These are phyloP conservation scores for Spodoptera exigua DNA, from an alignment of 2,888 invertebrate species.

Conservation along the genomic window DNA sequence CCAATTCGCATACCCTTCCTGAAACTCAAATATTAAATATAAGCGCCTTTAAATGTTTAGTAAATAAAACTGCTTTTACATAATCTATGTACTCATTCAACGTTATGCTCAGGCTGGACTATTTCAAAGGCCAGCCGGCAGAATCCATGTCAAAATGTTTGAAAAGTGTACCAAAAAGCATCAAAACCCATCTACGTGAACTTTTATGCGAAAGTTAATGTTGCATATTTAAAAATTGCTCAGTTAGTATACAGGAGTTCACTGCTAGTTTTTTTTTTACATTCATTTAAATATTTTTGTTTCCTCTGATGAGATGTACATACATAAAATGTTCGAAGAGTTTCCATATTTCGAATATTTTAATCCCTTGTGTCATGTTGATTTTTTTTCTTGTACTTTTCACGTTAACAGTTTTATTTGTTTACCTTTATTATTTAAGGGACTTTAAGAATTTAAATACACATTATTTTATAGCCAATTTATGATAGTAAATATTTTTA, in stretches of 20 bases:
- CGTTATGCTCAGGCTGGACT: constrained; percentile 50
- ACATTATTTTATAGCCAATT: no score
- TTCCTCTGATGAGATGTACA: constrained; percentile 3
- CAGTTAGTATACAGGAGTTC: constrained; percentile 53
- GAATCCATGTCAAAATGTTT: constrained; percentile 74
- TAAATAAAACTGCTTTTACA: constrained; percentile 59
- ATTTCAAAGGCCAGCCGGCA: constrained; percentile 69
- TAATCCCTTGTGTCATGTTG: constrained; percentile 18
- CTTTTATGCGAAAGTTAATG: constrained; percentile 76
- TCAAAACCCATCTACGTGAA: constrained; percentile 66
- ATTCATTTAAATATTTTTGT: constrained; percentile 13
- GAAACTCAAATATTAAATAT: constrained; percentile 46
- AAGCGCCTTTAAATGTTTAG: constrained; percentile 57
- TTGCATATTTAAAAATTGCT: constrained; percentile 71
- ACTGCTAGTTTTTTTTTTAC: constrained; percentile 11
- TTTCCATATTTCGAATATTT: constrained; percentile 19
- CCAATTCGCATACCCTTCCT: constrained; percentile 31
- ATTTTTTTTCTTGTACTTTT: no score
- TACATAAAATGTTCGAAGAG: constrained; percentile 22
- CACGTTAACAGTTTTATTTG: no score
- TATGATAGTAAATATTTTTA: no score
- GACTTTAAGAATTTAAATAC: no score
- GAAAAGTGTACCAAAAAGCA: constrained; percentile 70
- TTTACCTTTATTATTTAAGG: no score
- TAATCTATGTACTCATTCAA: constrained; percentile 54